phyloP scores from a whole-genome alignment of 35 echinoderm and acorn worm species.

The Amphiura filiformis region DNA sequence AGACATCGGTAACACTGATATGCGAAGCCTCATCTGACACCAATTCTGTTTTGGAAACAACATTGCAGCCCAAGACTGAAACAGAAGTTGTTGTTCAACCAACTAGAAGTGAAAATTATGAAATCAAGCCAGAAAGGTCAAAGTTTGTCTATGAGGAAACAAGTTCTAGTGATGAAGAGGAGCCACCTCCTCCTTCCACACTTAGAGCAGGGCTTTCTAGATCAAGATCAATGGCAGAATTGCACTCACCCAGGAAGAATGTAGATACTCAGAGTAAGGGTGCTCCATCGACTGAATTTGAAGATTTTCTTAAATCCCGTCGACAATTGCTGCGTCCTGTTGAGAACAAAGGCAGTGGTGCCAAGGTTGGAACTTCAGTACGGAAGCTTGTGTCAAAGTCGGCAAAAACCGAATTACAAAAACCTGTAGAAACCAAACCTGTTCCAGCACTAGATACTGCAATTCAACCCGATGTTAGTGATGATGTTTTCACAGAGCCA shows the following conservation, averaged over 20 bases:
- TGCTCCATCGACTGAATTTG: background rate
- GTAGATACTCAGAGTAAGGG: background rate
- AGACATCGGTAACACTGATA: background rate
- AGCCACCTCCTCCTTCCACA: background rate
- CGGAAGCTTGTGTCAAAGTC: background rate
- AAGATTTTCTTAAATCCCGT: background rate
- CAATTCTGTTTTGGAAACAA: background rate
- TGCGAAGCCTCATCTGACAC: background rate
- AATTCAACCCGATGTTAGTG: background rate
- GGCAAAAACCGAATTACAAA: background rate
- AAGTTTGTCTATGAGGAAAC: background rate
- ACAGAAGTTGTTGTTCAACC: background rate
- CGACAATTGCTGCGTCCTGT: background rate
- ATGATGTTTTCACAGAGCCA: background rate
- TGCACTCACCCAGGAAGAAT: background rate
- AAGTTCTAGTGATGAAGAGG: background rate
- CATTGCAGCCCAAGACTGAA: background rate
- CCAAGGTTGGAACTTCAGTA: background rate
- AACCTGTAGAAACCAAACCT: background rate
- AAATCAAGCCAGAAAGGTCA: slow-evolving; percentile 6
- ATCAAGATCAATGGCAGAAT: background rate
- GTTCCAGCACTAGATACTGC: background rate
- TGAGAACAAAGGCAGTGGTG: background rate
- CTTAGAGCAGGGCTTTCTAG: background rate
- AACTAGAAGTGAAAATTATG: background rate